Base-by-base conservation (phyloP, 2,888 invertebrate species). In the Danaus chrysippus region DNA sequence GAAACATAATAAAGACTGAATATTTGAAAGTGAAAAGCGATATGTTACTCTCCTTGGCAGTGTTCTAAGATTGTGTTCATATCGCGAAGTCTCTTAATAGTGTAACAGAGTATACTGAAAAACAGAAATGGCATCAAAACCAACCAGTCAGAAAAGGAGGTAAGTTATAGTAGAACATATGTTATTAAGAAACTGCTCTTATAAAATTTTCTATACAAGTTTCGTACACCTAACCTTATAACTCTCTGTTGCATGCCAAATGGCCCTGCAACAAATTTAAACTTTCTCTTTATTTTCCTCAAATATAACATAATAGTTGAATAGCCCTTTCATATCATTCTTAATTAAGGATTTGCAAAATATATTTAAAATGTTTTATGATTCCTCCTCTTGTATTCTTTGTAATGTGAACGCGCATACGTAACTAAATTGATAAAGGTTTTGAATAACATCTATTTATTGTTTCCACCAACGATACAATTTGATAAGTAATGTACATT, bases 71-170 rank as follows among this genome's bases (percentile, higher is more conserved):
- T 88, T 91, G 91, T 91, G 84, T 71, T 86, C 83, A 80, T 89
- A 87, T 88, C 86, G 89, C 78, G 68, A 79, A 86, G 80, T 86
- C 87, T 87, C 83, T 78, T 84, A 83, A 79, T 76, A 83, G 73
- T 77, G 81, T 82, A 77, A 76, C 68, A 10, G 49, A 49, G 17
- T 73, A 75, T 79, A 79, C 80, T 83, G 23, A 79, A 82, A 85
- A 82, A 75, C 71, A 67, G 83, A 84, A 73, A 91, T 91, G 91
- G 84, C 88, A 83, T 74, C 88, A 65, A 92, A 91, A 78, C 89
- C 89, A 77, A 90, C 92, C 70, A 94, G 93, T 88, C 94, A 94
- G 79, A 95, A 94, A 87, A 92, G 94, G 84, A 93, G 94, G 95
- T 95, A 85, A 92, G 75, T 68, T 54, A 49, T 52, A 19, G 15